Percentiles rank a stretch among this genome's conserved stretches.
Conservation (phyloP, 2,113 vertebrate species). For the Platycercus adscitus region DNA sequence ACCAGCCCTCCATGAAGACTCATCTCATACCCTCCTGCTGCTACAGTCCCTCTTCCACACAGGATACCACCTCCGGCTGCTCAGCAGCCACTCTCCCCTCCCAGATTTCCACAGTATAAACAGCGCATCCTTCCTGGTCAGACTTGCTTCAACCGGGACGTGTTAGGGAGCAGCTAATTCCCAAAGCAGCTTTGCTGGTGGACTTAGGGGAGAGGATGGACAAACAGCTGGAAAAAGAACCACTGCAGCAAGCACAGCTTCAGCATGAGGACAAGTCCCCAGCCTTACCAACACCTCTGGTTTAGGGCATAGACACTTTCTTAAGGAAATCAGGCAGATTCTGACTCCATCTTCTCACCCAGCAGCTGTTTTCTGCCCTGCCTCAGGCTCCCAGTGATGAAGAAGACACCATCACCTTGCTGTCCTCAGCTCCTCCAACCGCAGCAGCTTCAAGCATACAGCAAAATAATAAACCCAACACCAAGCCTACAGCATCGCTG, state of each 20-base stretch:
- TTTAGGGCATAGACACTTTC: background rate
- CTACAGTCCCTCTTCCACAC: background rate
- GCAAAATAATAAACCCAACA: background rate
- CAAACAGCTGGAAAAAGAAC: background rate
- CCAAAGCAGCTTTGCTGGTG: background rate
- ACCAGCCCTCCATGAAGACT: fast-evolving
- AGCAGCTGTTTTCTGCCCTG: background rate
- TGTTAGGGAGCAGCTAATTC: background rate
- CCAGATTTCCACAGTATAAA: background rate
- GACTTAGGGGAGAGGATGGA: background rate
- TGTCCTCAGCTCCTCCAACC: background rate
- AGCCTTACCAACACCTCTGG: background rate
- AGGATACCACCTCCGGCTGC: background rate
- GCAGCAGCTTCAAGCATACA: background rate
- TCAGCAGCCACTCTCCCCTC: background rate
- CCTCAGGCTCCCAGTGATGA: background rate
- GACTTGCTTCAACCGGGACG: background rate
- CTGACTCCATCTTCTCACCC: background rate
- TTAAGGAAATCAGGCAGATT: background rate
- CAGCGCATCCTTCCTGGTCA: background rate
- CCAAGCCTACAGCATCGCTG: fast-evolving
- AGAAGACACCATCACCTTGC: background rate
- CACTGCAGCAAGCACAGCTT: background rate
- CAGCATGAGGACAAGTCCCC: background rate
- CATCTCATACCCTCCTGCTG: background rate